Evolutionary conservation across 2,797 vertebrate genomes (phyloP).

Genomic region (Micropoecilia bifurca): DNA sequence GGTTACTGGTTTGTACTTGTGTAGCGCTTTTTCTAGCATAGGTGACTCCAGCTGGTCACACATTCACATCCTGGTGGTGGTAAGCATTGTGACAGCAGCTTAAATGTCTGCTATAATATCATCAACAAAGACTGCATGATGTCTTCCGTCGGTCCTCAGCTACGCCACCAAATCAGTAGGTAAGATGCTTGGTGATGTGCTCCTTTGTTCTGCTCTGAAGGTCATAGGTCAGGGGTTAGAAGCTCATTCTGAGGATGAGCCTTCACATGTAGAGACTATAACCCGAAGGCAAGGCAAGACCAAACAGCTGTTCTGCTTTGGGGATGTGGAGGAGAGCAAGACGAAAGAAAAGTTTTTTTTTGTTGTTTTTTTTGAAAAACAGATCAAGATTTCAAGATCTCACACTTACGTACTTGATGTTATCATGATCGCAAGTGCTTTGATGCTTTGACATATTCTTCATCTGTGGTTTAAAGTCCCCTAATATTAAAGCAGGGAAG

Average conservation of each 20-base stretch:
- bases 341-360: neutral
- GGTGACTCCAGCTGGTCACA: neutral
- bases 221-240: slow-evolving; percentile 60
- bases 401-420: neutral
- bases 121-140: neutral
- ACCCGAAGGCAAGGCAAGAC: slow-evolving; percentile 37
- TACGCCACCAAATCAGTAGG: neutral
- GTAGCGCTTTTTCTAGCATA: too few relatives aligned
- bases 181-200: neutral
- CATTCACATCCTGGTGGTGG: neutral
- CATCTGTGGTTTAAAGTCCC: slow-evolving; percentile 11
- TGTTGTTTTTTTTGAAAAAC: neutral
- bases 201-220: neutral
- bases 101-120: neutral
- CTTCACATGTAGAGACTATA: slow-evolving; percentile 13
- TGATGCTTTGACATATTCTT: slow-evolving; percentile 13
- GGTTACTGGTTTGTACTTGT: too few relatives aligned
- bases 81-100: neutral
- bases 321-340: slow-evolving; percentile 12
- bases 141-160: neutral
- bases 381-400: slow-evolving; percentile 2
- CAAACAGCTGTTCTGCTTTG: slow-evolving; percentile 53
- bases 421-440: slow-evolving; percentile 1
- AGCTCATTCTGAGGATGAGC: slow-evolving; percentile 37
- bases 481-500: neutral